These are phyloP conservation scores for Aix galericulata DNA, from an alignment of 2,113 vertebrate genomes.

Conservation along the genomic window DNA sequence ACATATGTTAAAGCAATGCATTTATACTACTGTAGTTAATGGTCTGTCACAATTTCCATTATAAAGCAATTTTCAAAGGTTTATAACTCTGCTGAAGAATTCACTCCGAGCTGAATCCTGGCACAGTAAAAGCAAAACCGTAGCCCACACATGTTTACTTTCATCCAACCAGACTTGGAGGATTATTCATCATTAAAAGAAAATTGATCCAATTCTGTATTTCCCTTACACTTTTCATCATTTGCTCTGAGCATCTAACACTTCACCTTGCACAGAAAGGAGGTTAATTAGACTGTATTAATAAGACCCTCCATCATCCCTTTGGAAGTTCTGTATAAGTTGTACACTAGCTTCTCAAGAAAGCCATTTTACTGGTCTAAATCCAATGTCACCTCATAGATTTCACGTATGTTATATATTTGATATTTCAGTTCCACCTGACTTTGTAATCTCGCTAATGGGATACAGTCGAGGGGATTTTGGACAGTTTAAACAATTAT, in stretches of 20 bases:
- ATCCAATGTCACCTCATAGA: not conserved
- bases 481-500: conserved; percentile 11
- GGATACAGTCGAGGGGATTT: not conserved
- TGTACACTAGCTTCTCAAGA: not conserved
- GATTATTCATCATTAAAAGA: conserved; percentile 49
- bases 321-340: not conserved
- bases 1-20: conserved; percentile 45
- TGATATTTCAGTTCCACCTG: not conserved
- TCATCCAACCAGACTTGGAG: conserved; percentile 47
- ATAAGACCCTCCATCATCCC: not conserved
- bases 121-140: conserved; percentile 64
- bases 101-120: conserved; percentile 60
- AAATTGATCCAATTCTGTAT: conserved; percentile 48
- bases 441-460: not conserved
- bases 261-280: conserved; percentile 20
- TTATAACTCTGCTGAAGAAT: conserved; percentile 74
- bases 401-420: not conserved
- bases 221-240: conserved; percentile 50
- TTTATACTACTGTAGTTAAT: conserved; percentile 67
- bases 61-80: conserved; percentile 78
- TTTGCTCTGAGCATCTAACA: not conserved
- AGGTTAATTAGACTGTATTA: conserved; percentile 45
- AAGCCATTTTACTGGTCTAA: not conserved
- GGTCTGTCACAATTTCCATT: conserved; percentile 76
- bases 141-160: conserved; percentile 53